A percentile compares a stretch with the other conserved stretches of the same genome.
Evolutionary conservation across 35 echinoderm and acorn worm genomes (phyloP).

Genomic region (Nesometra sesokonis): DNA sequence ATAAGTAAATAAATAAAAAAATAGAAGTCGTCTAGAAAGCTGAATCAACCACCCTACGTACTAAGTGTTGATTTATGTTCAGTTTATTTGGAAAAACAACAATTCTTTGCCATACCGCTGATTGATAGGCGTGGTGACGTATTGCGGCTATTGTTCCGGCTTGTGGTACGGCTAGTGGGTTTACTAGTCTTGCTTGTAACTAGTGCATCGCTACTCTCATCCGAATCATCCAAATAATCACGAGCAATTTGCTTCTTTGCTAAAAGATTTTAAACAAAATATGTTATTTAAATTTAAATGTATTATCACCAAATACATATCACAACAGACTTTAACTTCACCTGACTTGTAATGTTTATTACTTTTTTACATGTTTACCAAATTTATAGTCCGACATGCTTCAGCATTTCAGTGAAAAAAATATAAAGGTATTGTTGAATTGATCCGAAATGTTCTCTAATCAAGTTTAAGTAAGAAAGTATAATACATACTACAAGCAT

Average conservation of each 20-base stretch:
- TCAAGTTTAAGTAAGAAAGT: too few species aligned
- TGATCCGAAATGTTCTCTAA: too few species aligned
- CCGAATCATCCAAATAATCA: not conserved
- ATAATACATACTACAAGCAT: too few species aligned
- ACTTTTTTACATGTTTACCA: not conserved
- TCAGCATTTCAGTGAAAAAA: not conserved
- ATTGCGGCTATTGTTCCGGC: too few species aligned
- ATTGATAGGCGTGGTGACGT: not conserved
- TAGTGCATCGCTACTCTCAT: not conserved
- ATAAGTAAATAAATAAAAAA: too few species aligned
- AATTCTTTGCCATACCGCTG: not conserved
- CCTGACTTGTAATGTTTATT: not conserved
- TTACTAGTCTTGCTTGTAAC: not conserved
- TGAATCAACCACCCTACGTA: too few species aligned
- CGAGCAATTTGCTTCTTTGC: not conserved
- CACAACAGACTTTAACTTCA: not conserved
- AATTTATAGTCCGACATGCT: not conserved
- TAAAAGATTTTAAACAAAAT: not conserved
- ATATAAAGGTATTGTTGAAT: too few species aligned
- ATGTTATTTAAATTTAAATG: not conserved
- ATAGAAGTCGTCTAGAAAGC: too few species aligned
- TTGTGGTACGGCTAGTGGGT: too few species aligned
- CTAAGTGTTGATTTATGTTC: not conserved
- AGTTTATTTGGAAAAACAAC: too few species aligned
- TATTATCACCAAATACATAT: too few species aligned